Evolutionary conservation across 1,140 invertebrate genomes (phyloP), one percentile per base, ranked within the genome.

Genomic region (Coelopa frigida): DNA sequence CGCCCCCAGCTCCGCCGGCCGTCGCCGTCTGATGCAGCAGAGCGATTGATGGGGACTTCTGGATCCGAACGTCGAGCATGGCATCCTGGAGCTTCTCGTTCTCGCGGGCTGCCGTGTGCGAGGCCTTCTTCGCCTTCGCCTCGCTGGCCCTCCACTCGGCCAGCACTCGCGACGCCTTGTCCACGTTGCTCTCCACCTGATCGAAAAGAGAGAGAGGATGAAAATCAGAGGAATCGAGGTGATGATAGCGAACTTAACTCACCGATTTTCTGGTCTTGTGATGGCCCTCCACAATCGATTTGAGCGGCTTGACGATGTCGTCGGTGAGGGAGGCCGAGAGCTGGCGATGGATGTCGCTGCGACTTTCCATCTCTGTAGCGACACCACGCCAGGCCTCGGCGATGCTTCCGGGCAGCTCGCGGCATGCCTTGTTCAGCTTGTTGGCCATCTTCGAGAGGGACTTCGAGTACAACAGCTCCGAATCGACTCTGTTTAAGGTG

Each of bases 401-500:
- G 36, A 93, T 78, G 39, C 84, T 87, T 11, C 90, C 90, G 21
- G 84, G 76, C 38, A 82, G 81, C 60, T 89, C 83, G 39, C 82
- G 76, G 63, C 82, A 84, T 0, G 85, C 85, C 69, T 92, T 91
- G 27, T 83, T 77, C 36, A 95, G 72, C 74, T 94, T 94, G 3
- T 75, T 75, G 31, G 89, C 86, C 36, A 95, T 73, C 72, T 94
- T 95, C 45, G 82, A 81, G 21, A 96, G 75, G 42, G 83, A 85
- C 76, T 94, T 95, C 12, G 90, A 86, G 71, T 95, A 96, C 52
- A 82, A 82, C 11, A 81, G 78, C 74, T 96, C 91, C 46, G 89
- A 76, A 65, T 96, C 91, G 42, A 90, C 84, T 75, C 88, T 89
- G 71, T 44, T 78, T 74, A 56, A 36, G 59, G 59, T 47, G 32